phyloP scores from a whole-genome alignment of 64 coral and sea anemone genomes.

The Trachythela sp. region DNA sequence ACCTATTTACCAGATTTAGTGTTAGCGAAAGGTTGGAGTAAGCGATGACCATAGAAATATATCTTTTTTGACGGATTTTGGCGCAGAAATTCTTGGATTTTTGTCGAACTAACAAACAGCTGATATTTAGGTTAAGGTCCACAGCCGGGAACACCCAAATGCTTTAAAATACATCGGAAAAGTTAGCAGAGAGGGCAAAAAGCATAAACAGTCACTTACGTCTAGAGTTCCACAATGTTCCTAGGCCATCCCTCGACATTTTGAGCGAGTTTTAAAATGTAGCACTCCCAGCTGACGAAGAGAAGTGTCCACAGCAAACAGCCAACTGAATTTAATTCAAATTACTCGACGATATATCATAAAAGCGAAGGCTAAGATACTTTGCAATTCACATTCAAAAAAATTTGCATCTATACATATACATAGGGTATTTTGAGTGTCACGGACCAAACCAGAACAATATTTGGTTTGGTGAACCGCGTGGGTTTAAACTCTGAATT shows the following conservation, averaged over 20 bases:
- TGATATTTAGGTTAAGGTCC: neutral
- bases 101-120: neutral
- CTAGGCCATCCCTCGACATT: neutral
- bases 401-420: conserved; percentile 35
- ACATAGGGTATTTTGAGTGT: conserved; percentile 20
- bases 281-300: neutral
- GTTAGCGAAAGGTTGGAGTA: neutral
- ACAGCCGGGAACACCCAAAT: neutral
- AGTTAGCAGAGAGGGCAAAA: neutral
- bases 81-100: neutral
- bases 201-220: neutral
- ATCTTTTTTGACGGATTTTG: neutral
- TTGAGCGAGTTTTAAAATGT: neutral
- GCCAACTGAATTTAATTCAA: conserved; percentile 3
- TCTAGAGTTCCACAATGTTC: neutral
- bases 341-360: conserved; percentile 22
- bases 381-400: conserved; percentile 18
- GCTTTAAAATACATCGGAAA: neutral
- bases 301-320: neutral
- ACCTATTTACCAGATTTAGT: neutral
- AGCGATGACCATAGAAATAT: neutral
- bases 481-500: neutral
- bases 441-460: conserved; percentile 14
- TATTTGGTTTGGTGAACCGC: conserved; percentile 26
- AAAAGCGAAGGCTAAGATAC: neutral